These are phyloP conservation scores for Coracopsis vasa DNA, from an alignment of 2,113 vertebrate species.

Conservation along the genomic window DNA sequence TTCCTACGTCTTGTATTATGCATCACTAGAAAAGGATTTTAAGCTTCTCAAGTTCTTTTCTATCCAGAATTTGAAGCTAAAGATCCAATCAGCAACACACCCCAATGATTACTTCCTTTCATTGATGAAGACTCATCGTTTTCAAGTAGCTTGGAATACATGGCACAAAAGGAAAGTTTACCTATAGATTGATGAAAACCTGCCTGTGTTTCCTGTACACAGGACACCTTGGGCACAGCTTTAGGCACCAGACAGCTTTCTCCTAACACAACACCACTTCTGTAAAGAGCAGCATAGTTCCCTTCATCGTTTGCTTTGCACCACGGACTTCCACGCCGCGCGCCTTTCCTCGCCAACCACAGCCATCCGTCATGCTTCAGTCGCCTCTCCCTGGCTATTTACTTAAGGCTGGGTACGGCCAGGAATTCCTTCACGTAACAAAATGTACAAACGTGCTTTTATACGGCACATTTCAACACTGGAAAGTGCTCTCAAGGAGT, in stretches of 20 bases:
- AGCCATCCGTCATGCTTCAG: neutral
- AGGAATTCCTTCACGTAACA: neutral
- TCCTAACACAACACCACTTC: neutral
- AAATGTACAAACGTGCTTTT: neutral
- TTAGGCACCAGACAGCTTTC: neutral
- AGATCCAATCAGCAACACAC: neutral
- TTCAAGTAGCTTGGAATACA: neutral
- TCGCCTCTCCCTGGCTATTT: conserved; percentile 27
- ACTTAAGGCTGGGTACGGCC: neutral
- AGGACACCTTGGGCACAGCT: neutral
- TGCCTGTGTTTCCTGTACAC: neutral
- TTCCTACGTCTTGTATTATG: neutral
- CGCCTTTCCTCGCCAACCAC: neutral
- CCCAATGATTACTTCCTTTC: neutral
- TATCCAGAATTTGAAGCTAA: neutral
- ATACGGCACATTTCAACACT: rapidly evolving
- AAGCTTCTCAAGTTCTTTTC: neutral
- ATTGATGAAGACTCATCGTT: rapidly evolving
- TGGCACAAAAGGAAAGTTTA: neutral
- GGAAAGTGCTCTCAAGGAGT: neutral
- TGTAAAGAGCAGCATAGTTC: neutral
- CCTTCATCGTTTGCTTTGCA: neutral
- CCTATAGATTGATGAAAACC: neutral
- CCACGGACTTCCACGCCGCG: rapidly evolving
- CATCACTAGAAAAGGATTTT: neutral